Evolutionary conservation across 2,797 vertebrate species (phyloP), one percentile per base, ranked within the genome.

Genomic region (Coregonus suidteri): DNA sequence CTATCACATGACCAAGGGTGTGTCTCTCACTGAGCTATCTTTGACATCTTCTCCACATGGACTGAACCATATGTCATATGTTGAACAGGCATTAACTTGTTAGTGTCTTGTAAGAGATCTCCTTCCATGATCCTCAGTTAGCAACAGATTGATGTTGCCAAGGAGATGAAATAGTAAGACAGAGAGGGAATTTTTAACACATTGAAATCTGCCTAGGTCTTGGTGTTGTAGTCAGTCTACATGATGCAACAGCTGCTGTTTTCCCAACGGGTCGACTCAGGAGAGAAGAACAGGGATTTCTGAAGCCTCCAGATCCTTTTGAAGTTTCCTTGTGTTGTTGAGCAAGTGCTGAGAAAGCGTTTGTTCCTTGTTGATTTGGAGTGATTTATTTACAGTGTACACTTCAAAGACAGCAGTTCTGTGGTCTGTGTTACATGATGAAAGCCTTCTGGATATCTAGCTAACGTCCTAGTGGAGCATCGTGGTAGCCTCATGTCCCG

Each of bases 121-220:
- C 75, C 65, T 64, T 69, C 54, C 47, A 41, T 74, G 74, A 70
- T 37, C 75, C 71, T 79, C 41, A 64, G n/a, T 59, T 75, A 76
- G 75, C 41, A 47, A 13, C 9, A 47, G 3, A 83, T 82, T n/a
- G 34, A 73, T 79, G 79, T 84, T 85, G 84, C 81, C 79, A 80
- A 83, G 82, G 83, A 85, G 85, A 82, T 81, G 20, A 82, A 77
- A 81, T 83, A 77, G 67, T 72, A 82, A 83, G 81, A 80, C 78
- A 9, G 41, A 47, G 9, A 47, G 41, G 41, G 41, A 47, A 47
- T 47, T 47, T 13, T 47, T 11, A 47, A 47, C 77, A 76, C 62
- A 59, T 79, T 75, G 67, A 78, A 81, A 85, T 80, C 73, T 79
- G 68, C 76, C 66, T 64, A 51, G 70, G 79, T 75, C 74, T 76